A percentile compares a stretch with the other conserved stretches of the same genome.
phyloP scores from a whole-genome alignment of 2,113 vertebrate genomes.

The Isichthys henryi region DNA sequence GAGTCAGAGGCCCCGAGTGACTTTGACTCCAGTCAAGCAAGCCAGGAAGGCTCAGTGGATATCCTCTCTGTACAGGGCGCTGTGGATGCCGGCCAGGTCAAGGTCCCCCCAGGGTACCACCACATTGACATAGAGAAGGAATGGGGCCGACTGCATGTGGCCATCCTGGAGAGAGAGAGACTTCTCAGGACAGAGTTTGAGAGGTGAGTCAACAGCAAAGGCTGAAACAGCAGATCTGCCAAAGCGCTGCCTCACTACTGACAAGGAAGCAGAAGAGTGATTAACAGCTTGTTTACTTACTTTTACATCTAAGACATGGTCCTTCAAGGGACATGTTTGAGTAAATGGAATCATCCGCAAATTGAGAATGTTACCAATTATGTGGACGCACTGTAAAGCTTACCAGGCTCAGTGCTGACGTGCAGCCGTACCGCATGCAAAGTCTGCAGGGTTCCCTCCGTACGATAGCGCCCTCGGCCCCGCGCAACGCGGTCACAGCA shows the following conservation, averaged over 20 bases:
- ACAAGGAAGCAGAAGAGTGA: background rate
- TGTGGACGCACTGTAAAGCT: background rate
- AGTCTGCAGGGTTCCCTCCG: background rate
- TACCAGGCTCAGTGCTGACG: background rate
- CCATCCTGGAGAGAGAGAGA: slow-evolving; percentile 83
- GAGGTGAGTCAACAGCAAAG: slow-evolving; percentile 46
- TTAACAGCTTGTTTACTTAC: background rate
- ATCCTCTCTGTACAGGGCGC: slow-evolving; percentile 59
- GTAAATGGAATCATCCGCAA: background rate
- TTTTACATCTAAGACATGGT: background rate
- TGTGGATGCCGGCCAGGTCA: slow-evolving; percentile 78
- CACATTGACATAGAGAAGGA: slow-evolving; percentile 91
- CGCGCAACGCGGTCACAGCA: background rate
- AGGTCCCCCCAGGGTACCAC: slow-evolving; percentile 83
- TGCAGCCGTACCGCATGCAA: background rate
- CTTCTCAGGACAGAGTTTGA: slow-evolving; percentile 82
- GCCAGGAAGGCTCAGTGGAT: background rate
- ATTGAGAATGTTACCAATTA: background rate
- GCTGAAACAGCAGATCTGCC: background rate
- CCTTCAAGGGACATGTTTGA: background rate
- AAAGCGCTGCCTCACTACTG: background rate
- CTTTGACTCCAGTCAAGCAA: background rate
- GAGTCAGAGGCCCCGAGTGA: background rate
- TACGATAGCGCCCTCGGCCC: background rate
- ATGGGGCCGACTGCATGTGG: slow-evolving; percentile 82